Evolutionary conservation across 2,113 vertebrate genomes (phyloP), one percentile per base, ranked within the genome.

Genomic region (Gymnarchus niloticus): DNA sequence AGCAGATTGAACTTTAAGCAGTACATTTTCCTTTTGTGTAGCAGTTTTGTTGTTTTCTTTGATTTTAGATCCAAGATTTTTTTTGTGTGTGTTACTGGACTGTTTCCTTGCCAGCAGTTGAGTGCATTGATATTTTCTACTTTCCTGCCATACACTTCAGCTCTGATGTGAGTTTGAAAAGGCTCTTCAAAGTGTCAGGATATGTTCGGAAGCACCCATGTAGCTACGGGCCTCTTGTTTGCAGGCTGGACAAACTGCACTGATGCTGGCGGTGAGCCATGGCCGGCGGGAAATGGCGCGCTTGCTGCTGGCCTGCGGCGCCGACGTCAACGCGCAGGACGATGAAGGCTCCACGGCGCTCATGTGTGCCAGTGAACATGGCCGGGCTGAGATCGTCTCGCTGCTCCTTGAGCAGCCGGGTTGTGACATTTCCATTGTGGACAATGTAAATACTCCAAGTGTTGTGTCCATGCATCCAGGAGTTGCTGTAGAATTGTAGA

Each of bases 311-410:
- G 90, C 92, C 0, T 97, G 96, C 0, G 96, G 96, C 0, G 97
- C 97, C 0, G 93, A 96, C 0, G 94, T 98, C 9, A 98, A 99
- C 49, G 90, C 95, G 5, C 97, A 98, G 89, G 98, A 99, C 0
- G 97, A 96, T 0, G 97, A 99, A 25, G 97, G 97, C n/a, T 98
- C 97, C 0, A 99, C 98, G 0, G 97, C 98, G 0, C 94, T 99
- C 14, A 99, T 99, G 97, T 99, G 97, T 0, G 97, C 98, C 88
- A 97, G 97, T 0, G 97, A 99, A 87, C 98, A 98, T 0, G 97
- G 98, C 17, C 96, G 95, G 0, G 69, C 93, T 0, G 96, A 98
- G 90, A 98, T 96, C 0, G 98, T 98, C 65, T 95, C 90, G 78
- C 88, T 98, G 89, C 94, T 99, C 83, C 92, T 99, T 89, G 95